Conservation (phyloP, 2,113 vertebrate species). For the Gavialis gangeticus region DNA sequence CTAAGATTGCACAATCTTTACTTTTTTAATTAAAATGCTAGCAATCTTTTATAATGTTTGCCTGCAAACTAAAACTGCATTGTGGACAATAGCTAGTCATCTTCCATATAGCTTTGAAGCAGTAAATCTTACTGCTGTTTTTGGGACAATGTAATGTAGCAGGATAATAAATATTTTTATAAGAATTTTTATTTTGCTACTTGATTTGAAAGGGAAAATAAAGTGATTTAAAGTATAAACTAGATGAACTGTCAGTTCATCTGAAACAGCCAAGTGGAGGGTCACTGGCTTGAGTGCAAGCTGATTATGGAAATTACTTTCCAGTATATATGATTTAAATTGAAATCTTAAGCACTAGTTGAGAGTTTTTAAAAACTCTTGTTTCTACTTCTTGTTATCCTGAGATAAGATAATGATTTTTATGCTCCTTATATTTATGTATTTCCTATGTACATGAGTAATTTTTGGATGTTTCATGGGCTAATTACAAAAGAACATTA, state of each 20-base stretch:
- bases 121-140: neutral
- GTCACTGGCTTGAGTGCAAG: neutral
- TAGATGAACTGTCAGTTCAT: neutral
- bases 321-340: neutral
- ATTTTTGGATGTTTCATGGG: neutral
- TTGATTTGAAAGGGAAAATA: neutral
- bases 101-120: neutral
- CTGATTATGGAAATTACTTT: neutral
- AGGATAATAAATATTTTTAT: neutral
- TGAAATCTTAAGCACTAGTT: neutral
- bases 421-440: neutral
- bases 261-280: neutral
- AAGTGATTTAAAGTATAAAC: neutral
- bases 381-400: neutral
- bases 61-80: no score
- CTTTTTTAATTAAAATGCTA: neutral
- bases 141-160: neutral
- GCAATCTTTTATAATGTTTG: no score
- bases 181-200: neutral
- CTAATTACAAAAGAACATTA: neutral
- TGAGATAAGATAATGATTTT: neutral
- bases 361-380: neutral
- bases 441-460: rapidly evolving
- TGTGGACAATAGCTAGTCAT: neutral
- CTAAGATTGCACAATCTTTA: neutral